Conservation (phyloP, 2,113 vertebrate genomes). For the Propithecus coquereli region DNA sequence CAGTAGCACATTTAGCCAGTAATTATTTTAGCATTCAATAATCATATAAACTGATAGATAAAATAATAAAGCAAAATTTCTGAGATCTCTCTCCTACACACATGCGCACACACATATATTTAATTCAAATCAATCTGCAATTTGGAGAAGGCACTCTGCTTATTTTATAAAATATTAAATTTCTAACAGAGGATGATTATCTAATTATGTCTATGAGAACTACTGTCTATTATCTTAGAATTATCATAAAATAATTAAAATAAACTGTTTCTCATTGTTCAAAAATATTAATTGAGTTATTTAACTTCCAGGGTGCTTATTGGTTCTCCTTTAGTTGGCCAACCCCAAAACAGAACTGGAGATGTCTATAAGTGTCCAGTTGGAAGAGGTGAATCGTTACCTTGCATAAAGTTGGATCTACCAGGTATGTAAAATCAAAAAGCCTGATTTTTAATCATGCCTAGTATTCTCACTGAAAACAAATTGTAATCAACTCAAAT, state of each 20-base stretch:
- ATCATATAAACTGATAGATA: neutral
- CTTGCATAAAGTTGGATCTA: slow-evolving; percentile 90
- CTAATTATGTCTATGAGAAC: neutral
- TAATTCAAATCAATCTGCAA: neutral
- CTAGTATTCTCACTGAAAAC: neutral
- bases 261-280: neutral
- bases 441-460: neutral
- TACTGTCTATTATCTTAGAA: neutral
- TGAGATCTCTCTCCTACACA: neutral
- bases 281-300: neutral
- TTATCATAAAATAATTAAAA: neutral
- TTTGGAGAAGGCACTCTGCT: neutral
- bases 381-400: slow-evolving; percentile 74
- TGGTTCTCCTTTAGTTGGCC: slow-evolving; percentile 94
- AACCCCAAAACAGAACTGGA: slow-evolving; percentile 91
- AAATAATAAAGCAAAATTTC: neutral
- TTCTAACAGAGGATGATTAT: neutral
- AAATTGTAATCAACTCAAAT: neutral
- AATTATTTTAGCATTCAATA: neutral
- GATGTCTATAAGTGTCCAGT: slow-evolving; percentile 98
- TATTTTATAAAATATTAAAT: neutral
- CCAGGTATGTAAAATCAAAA: slow-evolving; percentile 84
- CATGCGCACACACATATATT: neutral
- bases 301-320: slow-evolving; percentile 92
- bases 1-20: neutral